These are phyloP conservation scores for Lithophane leautieri DNA, from an alignment of 2,888 invertebrate genomes.

Conservation along the genomic window DNA sequence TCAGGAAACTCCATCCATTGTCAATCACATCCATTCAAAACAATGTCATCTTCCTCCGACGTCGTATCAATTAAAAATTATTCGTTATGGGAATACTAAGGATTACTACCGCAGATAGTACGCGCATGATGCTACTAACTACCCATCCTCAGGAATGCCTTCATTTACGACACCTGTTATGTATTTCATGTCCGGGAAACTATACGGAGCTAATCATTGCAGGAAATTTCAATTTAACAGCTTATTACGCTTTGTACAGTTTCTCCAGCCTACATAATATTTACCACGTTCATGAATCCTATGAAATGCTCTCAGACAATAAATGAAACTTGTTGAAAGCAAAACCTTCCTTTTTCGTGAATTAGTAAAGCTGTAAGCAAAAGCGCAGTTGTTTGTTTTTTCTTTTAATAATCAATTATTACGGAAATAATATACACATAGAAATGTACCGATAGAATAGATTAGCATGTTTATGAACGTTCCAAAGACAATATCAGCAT, in stretches of 20 bases:
- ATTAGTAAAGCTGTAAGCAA: neutral
- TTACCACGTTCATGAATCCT: neutral
- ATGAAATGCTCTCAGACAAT: neutral
- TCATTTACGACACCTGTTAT: conserved; percentile 7
- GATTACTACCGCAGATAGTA: neutral
- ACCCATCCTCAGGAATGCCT: conserved; percentile 3
- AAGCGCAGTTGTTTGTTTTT: conserved; percentile 26
- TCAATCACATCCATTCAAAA: neutral
- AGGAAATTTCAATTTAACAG: conserved; percentile 42
- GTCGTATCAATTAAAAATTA: neutral
- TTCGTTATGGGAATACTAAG: neutral
- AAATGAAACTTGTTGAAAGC: neutral
- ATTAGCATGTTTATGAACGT: conserved; percentile 12
- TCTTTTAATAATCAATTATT: conserved; percentile 17
- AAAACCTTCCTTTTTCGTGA: neutral
- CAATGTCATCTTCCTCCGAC: neutral
- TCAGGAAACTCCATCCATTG: neutral
- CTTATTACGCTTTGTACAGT: conserved; percentile 5
- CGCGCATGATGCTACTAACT: neutral
- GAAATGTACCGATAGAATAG: conserved; percentile 31
- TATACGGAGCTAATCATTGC: conserved; percentile 19
- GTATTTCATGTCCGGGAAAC: conserved; percentile 18
- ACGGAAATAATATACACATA: conserved; percentile 9
- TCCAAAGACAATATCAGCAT: conserved; percentile 6
- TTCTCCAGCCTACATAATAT: conserved; percentile 8